These are phyloP conservation scores for Pocota personata DNA, from an alignment of 2,888 invertebrate genomes.

Conservation along the genomic window DNA sequence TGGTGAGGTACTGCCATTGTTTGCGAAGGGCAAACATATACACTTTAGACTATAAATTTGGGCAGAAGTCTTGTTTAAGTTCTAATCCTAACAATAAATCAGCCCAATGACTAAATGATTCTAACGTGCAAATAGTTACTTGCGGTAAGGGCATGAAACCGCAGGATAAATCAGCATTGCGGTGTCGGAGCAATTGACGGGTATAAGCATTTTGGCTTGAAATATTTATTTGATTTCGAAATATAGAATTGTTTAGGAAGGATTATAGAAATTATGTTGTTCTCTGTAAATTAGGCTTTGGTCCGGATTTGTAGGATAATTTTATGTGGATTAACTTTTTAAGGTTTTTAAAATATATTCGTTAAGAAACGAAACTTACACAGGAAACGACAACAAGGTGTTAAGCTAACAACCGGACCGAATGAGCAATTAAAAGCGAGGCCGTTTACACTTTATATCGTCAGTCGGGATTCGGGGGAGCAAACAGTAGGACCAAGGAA, in stretches of 20 bases:
- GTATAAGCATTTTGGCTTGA: conserved; percentile 11
- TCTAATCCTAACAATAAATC: conserved; percentile 62
- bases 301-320: not conserved
- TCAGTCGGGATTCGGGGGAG: no score
- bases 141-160: not conserved
- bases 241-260: not conserved
- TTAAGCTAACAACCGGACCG: no score
- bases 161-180: conserved; percentile 2
- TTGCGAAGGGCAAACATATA: conserved; percentile 8
- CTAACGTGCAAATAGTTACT: conserved; percentile 10
- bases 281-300: not conserved
- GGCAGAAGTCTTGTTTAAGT: conserved; percentile 52
- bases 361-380: no score
- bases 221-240: conserved; percentile 6
- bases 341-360: no score
- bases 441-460: no score
- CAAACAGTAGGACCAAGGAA: no score
- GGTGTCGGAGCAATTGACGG: conserved; percentile 14
- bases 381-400: no score
- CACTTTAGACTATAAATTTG: conserved; percentile 51
- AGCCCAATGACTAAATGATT: conserved; percentile 56
- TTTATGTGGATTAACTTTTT: no score
- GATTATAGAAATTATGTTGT: not conserved
- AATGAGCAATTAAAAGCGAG: no score
- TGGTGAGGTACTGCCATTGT: conserved; percentile 20